Evolutionary conservation across 2,797 vertebrate species (phyloP), one percentile per base, ranked within the genome.

Genomic region (Catharus ustulatus): DNA sequence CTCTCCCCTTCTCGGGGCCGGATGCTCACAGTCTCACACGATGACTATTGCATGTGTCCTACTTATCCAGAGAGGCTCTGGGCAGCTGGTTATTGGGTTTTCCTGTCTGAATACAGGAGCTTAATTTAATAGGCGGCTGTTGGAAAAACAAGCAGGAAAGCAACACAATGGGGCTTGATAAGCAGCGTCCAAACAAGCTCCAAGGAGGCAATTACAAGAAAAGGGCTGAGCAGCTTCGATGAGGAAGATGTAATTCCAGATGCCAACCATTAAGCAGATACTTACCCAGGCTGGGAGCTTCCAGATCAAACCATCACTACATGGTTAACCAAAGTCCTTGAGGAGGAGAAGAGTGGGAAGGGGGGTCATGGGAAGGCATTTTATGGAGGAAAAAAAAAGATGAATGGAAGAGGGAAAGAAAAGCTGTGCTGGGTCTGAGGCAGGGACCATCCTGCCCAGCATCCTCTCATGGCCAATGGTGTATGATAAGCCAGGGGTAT

Each of bases 111-210:
- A 93, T 92, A 72, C 36, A 84, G 64, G 55, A 95, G 54, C 71
- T 95, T 96, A 96, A 96, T 97, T 94, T 94, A 95, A 96, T 93
- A 96, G 88, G 64, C 52, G 1, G 72, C 72, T 95, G 94, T 95
- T 95, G 95, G 86, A 89, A 95, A 95, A 95, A 94, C 93, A 95
- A 87, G 90, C 84, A 93, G 90, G 84, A 95, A 96, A 94, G 64
- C 68, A 87, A 74, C 93, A 95, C 89, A 95, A 94, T 93, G 61
- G 88, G 63, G 74, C 72, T 94, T 95, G 93, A 94, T 95, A 93
- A 94, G 71, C 94, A 93, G 86, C 86, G 54, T 94, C 93, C 86
- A 94, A 95, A 95, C 94, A 95, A 90, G 73, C 86, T 92, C 88
- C 0, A 3, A 93, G 81, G 80, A 96, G 82, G 90, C 88, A 95